Evolutionary conservation across 1,140 invertebrate species (phyloP).

Genomic region (Brachionus sp.): DNA sequence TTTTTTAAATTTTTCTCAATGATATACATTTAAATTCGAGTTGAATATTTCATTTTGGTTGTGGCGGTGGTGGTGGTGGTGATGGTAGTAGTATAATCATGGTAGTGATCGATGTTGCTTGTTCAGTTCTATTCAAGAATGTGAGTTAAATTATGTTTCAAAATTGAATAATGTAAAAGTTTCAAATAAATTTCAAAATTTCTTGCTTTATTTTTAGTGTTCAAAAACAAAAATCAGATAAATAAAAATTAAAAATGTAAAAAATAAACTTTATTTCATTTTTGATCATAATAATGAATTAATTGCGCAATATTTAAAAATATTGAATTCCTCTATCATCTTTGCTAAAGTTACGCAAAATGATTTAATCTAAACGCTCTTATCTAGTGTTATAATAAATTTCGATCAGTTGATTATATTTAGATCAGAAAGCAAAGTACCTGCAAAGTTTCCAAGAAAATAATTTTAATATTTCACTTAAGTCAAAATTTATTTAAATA

Average conservation of each 20-base stretch:
- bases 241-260: constrained; percentile 39
- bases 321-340: not conserved
- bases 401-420: too few species aligned
- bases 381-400: not conserved
- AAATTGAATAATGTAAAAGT: constrained; percentile 24
- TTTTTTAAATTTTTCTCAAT: not conserved
- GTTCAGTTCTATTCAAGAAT: constrained; percentile 5
- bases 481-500: too few species aligned
- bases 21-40: constrained; percentile 12
- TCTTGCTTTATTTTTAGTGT: constrained; percentile 13
- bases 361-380: not conserved
- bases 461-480: too few species aligned
- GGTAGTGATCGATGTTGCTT: not conserved
- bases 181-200: constrained; percentile 30
- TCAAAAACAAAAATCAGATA: constrained; percentile 35
- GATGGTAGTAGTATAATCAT: not conserved
- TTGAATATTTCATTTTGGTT: not conserved
- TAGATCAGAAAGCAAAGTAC: too few species aligned
- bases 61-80: not conserved
- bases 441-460: too few species aligned
- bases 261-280: not conserved
- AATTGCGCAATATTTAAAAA: not conserved
- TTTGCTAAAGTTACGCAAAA: not conserved
- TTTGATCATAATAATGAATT: not conserved
- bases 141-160: constrained; percentile 19